Evolutionary conservation across 1,140 invertebrate species (phyloP), one percentile per base, ranked within the genome.

Genomic region (Drosophila melanica): DNA sequence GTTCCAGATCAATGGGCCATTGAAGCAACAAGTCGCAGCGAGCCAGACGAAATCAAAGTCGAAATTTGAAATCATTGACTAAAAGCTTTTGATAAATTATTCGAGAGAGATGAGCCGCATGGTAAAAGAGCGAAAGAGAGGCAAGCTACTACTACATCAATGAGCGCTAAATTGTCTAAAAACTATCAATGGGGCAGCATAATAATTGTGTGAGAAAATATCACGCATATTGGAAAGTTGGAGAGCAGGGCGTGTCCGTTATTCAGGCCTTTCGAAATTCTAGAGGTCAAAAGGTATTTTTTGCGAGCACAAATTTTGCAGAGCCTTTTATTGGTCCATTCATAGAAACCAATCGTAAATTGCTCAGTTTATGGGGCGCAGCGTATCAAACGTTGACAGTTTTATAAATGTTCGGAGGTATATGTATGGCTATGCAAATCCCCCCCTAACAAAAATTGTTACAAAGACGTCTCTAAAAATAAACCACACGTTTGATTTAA

Each of bases 61-160:
- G 20, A 89, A 87, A 89, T 87, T 89, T 60, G 73, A 87, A 87
- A 89, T 89, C 84, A 87, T 87, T 87, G 84, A 87, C 84, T 87
- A 89, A 87, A 87, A 87, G 84, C 84, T 89, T 87, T 87, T 87
- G 80, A 89, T 89, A 87, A 89, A 87, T 87, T 84, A 84, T 75
- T 71, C 45, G 66, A 57, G 33, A 58, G 45, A 69, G 57, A 65
- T 30, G 66, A 27, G 18, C 42, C 20, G 41, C 27, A 41, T 14
- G 63, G 18, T 41, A 27, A 10, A 18, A n/a, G 30, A 33, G 66
- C 14, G 47, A 60, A 44, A 27, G 47, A 53, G 67, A 71, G 10
- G 18, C n/a, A 71, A 79, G 57, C 75, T 58, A 16, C 42, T 42
- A 76, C 58, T 59, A 65, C 72, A 62, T 81, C 78, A 80, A 79